These are phyloP conservation scores for Trichopria drosophilae DNA, from an alignment of 2,888 invertebrate genomes.

Conservation along the genomic window DNA sequence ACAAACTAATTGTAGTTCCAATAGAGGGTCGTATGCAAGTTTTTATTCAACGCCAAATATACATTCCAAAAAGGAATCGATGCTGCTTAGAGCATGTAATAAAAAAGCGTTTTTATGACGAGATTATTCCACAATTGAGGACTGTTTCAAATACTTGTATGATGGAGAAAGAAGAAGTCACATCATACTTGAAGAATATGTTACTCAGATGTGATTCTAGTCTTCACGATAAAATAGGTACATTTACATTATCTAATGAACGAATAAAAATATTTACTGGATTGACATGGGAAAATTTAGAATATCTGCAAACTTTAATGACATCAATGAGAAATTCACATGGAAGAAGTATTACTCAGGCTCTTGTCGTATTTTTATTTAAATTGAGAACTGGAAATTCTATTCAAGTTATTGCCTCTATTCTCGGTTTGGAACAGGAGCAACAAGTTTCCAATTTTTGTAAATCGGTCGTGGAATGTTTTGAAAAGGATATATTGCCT, in stretches of 20 bases:
- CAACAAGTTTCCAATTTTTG: conserved; percentile 33
- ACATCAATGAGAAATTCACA: no score
- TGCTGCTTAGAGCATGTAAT: conserved; percentile 35
- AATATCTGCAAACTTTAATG: no score
- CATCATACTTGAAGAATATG: no score
- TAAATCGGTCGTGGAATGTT: no score
- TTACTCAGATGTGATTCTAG: no score
- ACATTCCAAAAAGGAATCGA: conserved; percentile 36
- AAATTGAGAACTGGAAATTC: no score
- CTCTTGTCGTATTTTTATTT: no score
- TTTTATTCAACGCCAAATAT: conserved; percentile 28
- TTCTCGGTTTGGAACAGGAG: conserved; percentile 28
- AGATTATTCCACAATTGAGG: conserved; percentile 14
- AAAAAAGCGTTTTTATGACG: conserved; percentile 32
- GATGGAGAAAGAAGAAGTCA: no score
- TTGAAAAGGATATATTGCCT: no score
- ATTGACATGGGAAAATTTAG: conserved; percentile 26
- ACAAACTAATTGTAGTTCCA: conserved; percentile 25
- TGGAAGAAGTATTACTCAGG: no score
- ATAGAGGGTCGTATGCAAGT: conserved; percentile 31
- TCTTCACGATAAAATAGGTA: no score
- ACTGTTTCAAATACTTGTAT: conserved; percentile 10
- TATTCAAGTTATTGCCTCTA: conserved; percentile 25
- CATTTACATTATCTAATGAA: no score
- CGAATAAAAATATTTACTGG: conserved; percentile 27